Evolutionary conservation across 2,113 vertebrate genomes (phyloP).

Genomic region (Nerophis ophidion): DNA sequence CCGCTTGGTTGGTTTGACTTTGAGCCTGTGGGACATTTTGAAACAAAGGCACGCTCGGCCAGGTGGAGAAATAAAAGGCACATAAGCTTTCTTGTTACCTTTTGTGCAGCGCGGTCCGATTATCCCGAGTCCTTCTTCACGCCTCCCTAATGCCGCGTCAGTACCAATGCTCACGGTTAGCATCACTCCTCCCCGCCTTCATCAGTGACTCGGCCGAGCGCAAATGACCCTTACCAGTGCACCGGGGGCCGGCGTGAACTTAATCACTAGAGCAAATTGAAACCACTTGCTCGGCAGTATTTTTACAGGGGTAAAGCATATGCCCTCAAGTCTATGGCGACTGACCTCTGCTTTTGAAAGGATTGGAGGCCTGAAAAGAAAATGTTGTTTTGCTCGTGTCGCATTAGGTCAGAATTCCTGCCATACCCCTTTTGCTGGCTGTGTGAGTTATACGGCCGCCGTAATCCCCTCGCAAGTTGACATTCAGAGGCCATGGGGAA

Average conservation of each 20-base stretch:
- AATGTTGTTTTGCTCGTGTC: constrained; percentile 38
- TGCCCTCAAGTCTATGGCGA: constrained; percentile 66
- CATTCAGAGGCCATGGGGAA: constrained; percentile 51
- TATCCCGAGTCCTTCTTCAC: constrained; percentile 56
- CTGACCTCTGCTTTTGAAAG: constrained; percentile 67
- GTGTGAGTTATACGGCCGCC: constrained; percentile 50
- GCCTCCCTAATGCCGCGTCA: constrained; percentile 63
- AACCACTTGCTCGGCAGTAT: constrained; percentile 81
- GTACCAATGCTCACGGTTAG: constrained; percentile 64
- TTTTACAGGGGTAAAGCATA: constrained; percentile 79
- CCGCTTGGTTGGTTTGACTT: constrained; percentile 71
- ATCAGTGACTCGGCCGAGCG: constrained; percentile 76
- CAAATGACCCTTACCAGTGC: constrained; percentile 83
- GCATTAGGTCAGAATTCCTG: constrained; percentile 45
- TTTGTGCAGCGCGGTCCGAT: constrained; percentile 62
- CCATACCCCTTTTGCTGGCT: constrained; percentile 35
- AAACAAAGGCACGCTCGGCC: constrained; percentile 54
- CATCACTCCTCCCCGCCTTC: constrained; percentile 63
- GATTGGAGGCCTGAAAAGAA: constrained; percentile 49
- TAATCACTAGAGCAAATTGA: constrained; percentile 92
- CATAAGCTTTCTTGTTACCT: constrained; percentile 63
- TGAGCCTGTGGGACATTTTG: constrained; percentile 59
- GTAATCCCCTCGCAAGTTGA: constrained; percentile 53
- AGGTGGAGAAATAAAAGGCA: constrained; percentile 70
- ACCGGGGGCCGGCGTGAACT: constrained; percentile 82